Conservation (phyloP, 2,113 vertebrate genomes). For the Epinephelus moara region DNA sequence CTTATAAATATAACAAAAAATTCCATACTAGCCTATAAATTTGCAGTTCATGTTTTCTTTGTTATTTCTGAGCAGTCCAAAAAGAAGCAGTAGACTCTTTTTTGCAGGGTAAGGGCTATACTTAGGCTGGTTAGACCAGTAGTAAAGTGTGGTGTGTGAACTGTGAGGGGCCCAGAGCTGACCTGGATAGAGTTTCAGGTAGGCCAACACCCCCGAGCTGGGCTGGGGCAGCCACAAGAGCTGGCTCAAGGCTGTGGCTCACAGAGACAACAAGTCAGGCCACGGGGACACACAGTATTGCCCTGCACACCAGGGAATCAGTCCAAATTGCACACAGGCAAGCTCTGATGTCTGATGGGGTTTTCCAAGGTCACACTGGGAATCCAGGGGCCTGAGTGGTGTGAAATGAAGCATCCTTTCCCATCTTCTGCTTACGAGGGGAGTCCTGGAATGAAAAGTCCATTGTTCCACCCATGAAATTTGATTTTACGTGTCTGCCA, state of each 20-base stretch:
- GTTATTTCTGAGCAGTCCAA: conserved; percentile 68
- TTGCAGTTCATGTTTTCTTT: conserved; percentile 68
- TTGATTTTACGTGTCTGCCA: conserved; percentile 60
- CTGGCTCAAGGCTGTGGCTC: conserved; percentile 76
- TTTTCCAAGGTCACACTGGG: conserved; percentile 75
- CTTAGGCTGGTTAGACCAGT: conserved; percentile 79
- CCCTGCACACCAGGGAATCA: conserved; percentile 63
- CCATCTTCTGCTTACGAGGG: conserved; percentile 53
- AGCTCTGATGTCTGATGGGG: conserved; percentile 71
- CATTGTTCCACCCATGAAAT: conserved; percentile 68
- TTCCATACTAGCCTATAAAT: conserved; percentile 49
- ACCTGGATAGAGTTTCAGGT: conserved; percentile 84
- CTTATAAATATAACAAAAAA: conserved; percentile 46
- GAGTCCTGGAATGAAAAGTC: conserved; percentile 60
- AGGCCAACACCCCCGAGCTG: conserved; percentile 63
- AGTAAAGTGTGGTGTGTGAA: conserved; percentile 81
- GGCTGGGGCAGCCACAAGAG: conserved; percentile 60
- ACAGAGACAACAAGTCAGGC: conserved; percentile 70
- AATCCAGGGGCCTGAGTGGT: conserved; percentile 38
- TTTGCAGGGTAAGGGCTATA: conserved; percentile 74
- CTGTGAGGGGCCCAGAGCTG: conserved; percentile 72
- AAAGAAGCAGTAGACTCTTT: conserved; percentile 64
- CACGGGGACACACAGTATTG: conserved; percentile 61
- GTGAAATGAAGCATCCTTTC: conserved; percentile 67
- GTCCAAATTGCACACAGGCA: conserved; percentile 69